Base-by-base conservation (phyloP, 2,888 invertebrate genomes). In the Serrognathus titanus region DNA sequence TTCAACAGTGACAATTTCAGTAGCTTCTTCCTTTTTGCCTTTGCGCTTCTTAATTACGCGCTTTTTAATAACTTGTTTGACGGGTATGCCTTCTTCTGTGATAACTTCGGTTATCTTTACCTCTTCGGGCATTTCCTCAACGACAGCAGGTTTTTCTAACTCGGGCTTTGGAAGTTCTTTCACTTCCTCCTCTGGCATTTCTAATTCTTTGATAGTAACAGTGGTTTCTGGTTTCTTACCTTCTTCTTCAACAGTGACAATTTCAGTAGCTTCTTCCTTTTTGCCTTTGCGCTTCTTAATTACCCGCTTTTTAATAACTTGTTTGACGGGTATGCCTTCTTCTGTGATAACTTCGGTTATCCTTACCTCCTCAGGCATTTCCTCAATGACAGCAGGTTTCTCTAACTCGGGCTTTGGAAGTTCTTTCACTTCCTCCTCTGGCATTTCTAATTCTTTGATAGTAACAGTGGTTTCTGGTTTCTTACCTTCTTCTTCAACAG, bases 1-100 rank as follows among this genome's bases (percentile, higher is more conserved):
- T 65, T 76, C 75, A 40, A 78, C 70, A 13, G 79, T 79, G 51
- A 75, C 69, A 48, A 81, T 79, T 73, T 79, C 76, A 0, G 79
- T 81, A 4, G 75, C 64, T 62, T 79, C 79, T 41, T 78, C 71
- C 63, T 72, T 76, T 41, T 71, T 66, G 49, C 74, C 79, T 60
- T 64, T 77, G 1, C 73, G 75, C 63, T 79, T 80, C 54, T 72
- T 79, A 39, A 79, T 73, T 1, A 75, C 68, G 24, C 78, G 72
- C 49, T 75, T 79, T 51, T 76, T 79, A 10, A 74, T 71, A 31
- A 73, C 72, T 50, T 64, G 66, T 57, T 65, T 68, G 55, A 64
- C 69, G 38, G 69, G 63, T 48, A 61, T 61, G 6, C 71, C 71
- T 49, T 66, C 62, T 57, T 65, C 57, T 8, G 65, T 63, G 31